Conservation (phyloP, 2,797 vertebrate species). For the Gambusia yucatana region DNA sequence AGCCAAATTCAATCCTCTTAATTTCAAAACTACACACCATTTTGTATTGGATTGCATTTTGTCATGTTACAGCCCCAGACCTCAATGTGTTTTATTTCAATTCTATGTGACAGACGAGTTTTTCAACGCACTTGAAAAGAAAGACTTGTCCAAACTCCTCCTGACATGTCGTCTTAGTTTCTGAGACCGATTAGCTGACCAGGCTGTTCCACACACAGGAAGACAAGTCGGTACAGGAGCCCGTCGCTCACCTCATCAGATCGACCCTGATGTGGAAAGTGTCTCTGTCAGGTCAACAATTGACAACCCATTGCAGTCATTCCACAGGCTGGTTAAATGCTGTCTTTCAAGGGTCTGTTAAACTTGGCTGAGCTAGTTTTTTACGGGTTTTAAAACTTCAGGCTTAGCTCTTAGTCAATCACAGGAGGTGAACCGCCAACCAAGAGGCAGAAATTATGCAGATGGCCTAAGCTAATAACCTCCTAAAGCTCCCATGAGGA, state of each 20-base stretch:
- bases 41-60: neutral
- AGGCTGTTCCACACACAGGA: slow-evolving; percentile 41
- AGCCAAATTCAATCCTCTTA: neutral
- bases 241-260: slow-evolving; percentile 64
- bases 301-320: slow-evolving; percentile 69
- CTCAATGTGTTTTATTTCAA: too few species aligned
- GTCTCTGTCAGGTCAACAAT: slow-evolving; percentile 76
- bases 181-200: slow-evolving; percentile 63
- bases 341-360: slow-evolving; percentile 56
- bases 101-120: slow-evolving; percentile 1
- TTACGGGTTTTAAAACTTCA: slow-evolving; percentile 28
- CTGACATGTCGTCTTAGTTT: slow-evolving; percentile 59
- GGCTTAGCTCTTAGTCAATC: slow-evolving; percentile 45
- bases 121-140: slow-evolving; percentile 50
- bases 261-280: slow-evolving; percentile 60
- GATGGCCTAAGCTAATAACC: slow-evolving; percentile 30
- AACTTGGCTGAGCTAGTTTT: slow-evolving; percentile 40
- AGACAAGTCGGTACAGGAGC: slow-evolving; percentile 56
- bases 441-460: slow-evolving; percentile 28
- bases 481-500: slow-evolving; percentile 37
- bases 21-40: neutral
- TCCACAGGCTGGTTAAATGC: slow-evolving; percentile 57
- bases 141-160: slow-evolving; percentile 61
- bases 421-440: slow-evolving; percentile 18
- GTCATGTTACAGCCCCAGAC: too few species aligned